phyloP scores from a whole-genome alignment of 2,888 invertebrate species.

The Meliscaeva auricollis region DNA sequence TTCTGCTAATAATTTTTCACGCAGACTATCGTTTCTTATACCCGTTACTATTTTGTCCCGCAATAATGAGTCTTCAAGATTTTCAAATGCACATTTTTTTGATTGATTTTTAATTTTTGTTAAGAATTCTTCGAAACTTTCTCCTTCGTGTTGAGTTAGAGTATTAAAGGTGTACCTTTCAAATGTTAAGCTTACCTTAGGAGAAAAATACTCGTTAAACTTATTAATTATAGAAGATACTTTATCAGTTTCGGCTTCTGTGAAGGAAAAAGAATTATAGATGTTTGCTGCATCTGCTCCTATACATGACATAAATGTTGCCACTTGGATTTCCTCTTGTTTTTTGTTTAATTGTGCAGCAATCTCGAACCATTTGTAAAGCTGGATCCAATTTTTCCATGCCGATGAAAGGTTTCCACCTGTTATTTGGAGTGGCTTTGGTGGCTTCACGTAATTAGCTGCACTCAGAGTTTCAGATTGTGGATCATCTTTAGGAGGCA shows the following conservation, averaged over 20 bases:
- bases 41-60: constrained; percentile 22
- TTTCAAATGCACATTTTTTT: constrained; percentile 11
- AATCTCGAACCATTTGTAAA: constrained; percentile 27
- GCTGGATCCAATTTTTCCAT: constrained; percentile 39
- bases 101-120: constrained; percentile 11
- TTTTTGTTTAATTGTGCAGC: constrained; percentile 36
- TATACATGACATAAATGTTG: constrained; percentile 43
- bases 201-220: constrained; percentile 19
- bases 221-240: neutral
- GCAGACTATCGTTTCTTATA: neutral
- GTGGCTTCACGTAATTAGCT: constrained; percentile 11
- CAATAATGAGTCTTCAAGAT: constrained; percentile 6
- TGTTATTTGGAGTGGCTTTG: neutral
- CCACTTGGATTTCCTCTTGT: constrained; percentile 23
- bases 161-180: constrained; percentile 40
- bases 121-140: constrained; percentile 9
- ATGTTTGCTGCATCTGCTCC: constrained; percentile 29
- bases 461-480: neutral
- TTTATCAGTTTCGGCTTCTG: neutral
- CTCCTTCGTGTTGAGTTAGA: constrained; percentile 12
- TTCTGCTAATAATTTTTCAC: constrained; percentile 26
- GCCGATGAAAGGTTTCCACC: constrained; percentile 12
- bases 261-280: constrained; percentile 24
- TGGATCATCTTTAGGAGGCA: neutral
- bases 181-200: constrained; percentile 38